Conservation (phyloP, 2,888 invertebrate genomes). For the Bibio marci region DNA sequence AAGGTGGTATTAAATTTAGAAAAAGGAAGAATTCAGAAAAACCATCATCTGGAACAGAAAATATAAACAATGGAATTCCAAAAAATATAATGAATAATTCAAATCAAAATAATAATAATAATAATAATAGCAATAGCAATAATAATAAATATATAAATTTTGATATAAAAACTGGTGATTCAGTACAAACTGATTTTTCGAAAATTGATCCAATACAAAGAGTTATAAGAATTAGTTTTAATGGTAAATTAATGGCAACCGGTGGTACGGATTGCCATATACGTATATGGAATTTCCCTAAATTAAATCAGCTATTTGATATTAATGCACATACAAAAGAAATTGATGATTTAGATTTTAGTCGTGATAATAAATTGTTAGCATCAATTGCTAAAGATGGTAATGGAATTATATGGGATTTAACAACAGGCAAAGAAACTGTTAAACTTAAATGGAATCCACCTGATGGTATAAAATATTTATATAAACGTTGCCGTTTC, state of each 20-base stretch:
- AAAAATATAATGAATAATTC: background rate
- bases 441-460: conserved; percentile 58
- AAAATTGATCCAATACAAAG: conserved; percentile 65
- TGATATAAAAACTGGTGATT: conserved; percentile 57
- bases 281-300: conserved; percentile 78
- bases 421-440: conserved; percentile 43
- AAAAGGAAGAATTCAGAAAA: background rate
- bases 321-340: conserved; percentile 72
- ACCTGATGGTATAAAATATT: conserved; percentile 59
- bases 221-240: conserved; percentile 62
- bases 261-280: conserved; percentile 82
- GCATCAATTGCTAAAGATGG: conserved; percentile 82
- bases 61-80: no score
- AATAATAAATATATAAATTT: conserved; percentile 46
- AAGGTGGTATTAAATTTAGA: background rate
- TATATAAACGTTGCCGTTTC: conserved; percentile 68
- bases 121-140: conserved; percentile 10
- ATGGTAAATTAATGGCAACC: conserved; percentile 68
- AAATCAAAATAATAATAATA: background rate
- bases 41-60: background rate
- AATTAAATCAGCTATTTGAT: conserved; percentile 49
- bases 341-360: conserved; percentile 88
- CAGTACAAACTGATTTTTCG: conserved; percentile 74
- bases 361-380: conserved; percentile 55
- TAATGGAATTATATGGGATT: conserved; percentile 64